A percentile compares a stretch with the other conserved stretches of the same genome.
Conservation (phyloP, 1,140 invertebrate genomes). For the Latrodectus geometricus region DNA sequence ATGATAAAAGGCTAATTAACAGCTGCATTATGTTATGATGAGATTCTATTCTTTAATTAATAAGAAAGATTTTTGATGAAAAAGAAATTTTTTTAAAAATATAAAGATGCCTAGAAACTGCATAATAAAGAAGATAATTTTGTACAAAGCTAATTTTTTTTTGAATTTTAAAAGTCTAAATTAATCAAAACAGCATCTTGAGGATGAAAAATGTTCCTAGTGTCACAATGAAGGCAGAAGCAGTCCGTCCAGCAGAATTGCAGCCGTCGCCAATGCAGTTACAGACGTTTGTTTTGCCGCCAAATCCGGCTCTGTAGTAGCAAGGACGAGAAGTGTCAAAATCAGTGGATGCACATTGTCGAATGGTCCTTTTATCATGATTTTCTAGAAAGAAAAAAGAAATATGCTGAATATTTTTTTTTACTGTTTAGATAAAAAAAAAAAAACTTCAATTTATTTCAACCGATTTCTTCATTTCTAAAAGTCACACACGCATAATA, state of each 20-base stretch:
- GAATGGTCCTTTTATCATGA: slow-evolving; percentile 74
- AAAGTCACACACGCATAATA: too few species aligned
- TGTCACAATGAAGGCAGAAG: background rate
- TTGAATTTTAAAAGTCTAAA: too few species aligned
- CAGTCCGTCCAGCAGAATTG: slow-evolving; percentile 72
- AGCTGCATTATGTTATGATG: too few species aligned
- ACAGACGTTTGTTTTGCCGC: slow-evolving; percentile 87
- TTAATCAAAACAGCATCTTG: background rate
- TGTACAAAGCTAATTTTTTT: too few species aligned
- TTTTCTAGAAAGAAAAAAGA: slow-evolving; percentile 45
- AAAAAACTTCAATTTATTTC: background rate
- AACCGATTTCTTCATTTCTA: too few species aligned
- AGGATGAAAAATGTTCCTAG: slow-evolving; percentile 1
- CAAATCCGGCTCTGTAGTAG: slow-evolving; percentile 87
- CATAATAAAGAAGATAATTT: too few species aligned
- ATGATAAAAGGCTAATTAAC: too few species aligned
- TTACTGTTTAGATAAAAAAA: background rate
- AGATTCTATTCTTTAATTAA: too few species aligned
- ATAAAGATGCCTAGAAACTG: too few species aligned
- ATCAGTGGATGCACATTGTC: slow-evolving; percentile 84
- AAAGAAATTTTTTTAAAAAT: too few species aligned
- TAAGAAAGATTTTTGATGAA: too few species aligned
- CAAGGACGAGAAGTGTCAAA: slow-evolving; percentile 81
- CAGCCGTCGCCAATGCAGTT: slow-evolving; percentile 82
- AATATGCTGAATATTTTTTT: background rate